Conservation (phyloP, 1,140 invertebrate genomes). For the Bombus ignitus region DNA sequence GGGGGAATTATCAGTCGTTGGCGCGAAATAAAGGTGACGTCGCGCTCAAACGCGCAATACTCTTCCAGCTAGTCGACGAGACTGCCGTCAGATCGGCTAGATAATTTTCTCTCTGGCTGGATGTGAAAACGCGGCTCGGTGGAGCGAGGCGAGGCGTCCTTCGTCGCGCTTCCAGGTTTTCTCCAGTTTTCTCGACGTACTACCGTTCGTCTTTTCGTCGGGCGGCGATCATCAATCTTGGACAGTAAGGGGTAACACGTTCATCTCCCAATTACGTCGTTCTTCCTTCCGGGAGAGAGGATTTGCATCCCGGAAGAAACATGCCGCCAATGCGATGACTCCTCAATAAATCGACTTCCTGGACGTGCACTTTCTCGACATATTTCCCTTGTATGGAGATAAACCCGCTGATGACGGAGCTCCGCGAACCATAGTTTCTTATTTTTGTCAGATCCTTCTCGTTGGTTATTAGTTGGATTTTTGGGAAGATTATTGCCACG, state of each 20-base stretch:
- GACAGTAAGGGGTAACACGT: slow-evolving; percentile 57
- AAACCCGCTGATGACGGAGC: slow-evolving; percentile 4
- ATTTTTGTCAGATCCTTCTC: neutral
- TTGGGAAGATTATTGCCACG: neutral
- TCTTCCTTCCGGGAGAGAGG: slow-evolving; percentile 50
- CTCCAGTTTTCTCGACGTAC: slow-evolving; percentile 13
- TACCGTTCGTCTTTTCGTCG: slow-evolving; percentile 38
- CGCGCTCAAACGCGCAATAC: slow-evolving; percentile 37
- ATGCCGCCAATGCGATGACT: neutral
- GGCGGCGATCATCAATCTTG: slow-evolving; percentile 64
- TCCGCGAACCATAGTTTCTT: neutral
- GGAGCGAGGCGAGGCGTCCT: slow-evolving; percentile 54
- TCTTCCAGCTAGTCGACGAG: neutral
- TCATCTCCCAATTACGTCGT: slow-evolving; percentile 66
- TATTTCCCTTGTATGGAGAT: neutral
- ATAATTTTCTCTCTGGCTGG: slow-evolving; percentile 59
- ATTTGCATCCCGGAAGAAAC: slow-evolving; percentile 55
- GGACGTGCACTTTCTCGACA: neutral
- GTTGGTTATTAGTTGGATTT: neutral
- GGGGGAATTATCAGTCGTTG: slow-evolving; percentile 17
- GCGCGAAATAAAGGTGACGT: slow-evolving; percentile 30
- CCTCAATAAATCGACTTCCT: slow-evolving; percentile 50
- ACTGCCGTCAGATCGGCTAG: slow-evolving; percentile 51
- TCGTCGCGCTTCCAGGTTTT: neutral
- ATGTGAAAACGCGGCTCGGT: slow-evolving; percentile 32